Conservation (phyloP, 2,888 invertebrate species). For the Listrodromus nycthemerus region DNA sequence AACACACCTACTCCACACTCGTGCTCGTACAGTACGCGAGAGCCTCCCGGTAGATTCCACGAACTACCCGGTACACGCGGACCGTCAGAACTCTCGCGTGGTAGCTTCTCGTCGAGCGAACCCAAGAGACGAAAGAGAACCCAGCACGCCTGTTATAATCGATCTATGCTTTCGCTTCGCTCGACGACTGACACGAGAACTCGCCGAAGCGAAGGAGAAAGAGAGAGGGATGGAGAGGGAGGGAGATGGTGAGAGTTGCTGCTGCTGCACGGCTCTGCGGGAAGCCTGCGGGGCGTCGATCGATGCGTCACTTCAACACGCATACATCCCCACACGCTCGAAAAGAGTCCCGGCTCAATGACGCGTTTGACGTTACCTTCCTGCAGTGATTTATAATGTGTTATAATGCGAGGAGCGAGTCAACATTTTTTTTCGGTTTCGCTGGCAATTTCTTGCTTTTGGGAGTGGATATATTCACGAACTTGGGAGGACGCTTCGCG, state of each 20-base stretch:
- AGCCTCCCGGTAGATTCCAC: not conserved
- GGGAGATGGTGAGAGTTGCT: not conserved
- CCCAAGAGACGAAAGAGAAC: constrained; percentile 17
- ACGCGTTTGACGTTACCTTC: constrained; percentile 18
- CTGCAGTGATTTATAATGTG: constrained; percentile 2
- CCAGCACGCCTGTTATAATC: constrained; percentile 48
- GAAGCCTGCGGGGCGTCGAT: constrained; percentile 17
- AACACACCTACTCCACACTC: not conserved
- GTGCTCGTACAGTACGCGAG: no score
- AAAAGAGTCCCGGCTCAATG: constrained; percentile 7
- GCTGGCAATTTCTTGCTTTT: not conserved
- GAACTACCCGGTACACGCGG: not conserved
- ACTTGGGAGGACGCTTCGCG: no score
- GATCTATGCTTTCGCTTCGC: constrained; percentile 54
- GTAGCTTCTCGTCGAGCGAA: constrained; percentile 46
- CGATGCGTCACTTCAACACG: constrained; percentile 36
- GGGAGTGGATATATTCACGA: not conserved
- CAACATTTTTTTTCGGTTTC: not conserved
- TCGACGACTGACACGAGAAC: constrained; percentile 46
- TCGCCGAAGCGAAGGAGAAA: constrained; percentile 1
- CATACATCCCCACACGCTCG: constrained; percentile 8
- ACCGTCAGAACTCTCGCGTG: constrained; percentile 29
- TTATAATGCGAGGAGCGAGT: not conserved
- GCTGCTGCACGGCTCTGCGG: not conserved
- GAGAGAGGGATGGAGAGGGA: constrained; percentile 1